Conservation (phyloP, 2,113 vertebrate genomes). For the Eurystomus gularis region DNA sequence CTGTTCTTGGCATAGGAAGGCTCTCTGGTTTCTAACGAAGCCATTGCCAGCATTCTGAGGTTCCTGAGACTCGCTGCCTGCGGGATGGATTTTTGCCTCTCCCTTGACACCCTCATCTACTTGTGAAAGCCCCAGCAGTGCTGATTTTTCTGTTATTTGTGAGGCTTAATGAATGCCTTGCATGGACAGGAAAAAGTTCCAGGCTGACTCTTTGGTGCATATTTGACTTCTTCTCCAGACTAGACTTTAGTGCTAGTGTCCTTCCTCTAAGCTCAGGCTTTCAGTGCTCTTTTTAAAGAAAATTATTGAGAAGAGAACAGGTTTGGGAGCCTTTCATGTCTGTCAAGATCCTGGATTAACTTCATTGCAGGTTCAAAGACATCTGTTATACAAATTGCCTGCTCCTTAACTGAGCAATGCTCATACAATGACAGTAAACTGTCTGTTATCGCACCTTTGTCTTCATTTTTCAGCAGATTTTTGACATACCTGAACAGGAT, state of each 20-base stretch:
- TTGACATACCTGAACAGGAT: neutral
- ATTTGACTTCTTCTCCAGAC: neutral
- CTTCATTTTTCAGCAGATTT: neutral
- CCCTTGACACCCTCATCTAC: constrained; percentile 53
- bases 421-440: neutral
- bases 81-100: constrained; percentile 58
- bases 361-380: neutral
- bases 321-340: neutral
- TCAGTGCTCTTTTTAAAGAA: neutral
- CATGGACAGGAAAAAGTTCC: constrained; percentile 28
- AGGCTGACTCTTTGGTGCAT: neutral
- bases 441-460: neutral
- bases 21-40: constrained; percentile 57
- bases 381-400: neutral
- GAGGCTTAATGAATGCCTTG: constrained; percentile 50
- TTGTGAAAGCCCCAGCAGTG: constrained; percentile 58
- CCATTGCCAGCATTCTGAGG: constrained; percentile 60
- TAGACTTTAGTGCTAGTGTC: neutral
- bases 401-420: neutral
- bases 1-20: constrained; percentile 48
- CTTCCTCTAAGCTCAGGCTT: neutral
- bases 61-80: constrained; percentile 43
- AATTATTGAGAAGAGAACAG: neutral
- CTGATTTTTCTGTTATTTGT: constrained; percentile 63
- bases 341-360: neutral